Conservation (phyloP, 2,113 vertebrate genomes). For the Anguilla japonica region DNA sequence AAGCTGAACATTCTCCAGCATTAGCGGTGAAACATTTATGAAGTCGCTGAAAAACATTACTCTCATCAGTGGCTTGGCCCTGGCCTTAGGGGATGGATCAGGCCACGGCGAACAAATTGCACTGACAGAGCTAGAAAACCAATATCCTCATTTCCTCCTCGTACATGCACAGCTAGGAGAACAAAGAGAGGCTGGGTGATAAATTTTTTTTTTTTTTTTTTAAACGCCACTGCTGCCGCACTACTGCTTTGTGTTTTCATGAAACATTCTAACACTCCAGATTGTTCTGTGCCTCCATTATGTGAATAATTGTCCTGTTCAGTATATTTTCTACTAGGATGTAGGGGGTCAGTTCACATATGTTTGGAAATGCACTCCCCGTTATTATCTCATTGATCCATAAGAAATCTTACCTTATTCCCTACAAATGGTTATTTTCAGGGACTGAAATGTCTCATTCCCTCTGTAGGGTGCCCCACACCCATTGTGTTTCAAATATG, state of each 20-base stretch:
- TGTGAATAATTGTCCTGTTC: neutral
- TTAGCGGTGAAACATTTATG: conserved; percentile 6
- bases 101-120: neutral
- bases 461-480: neutral
- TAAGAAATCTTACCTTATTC: neutral
- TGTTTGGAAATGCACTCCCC: neutral
- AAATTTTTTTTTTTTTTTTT: too few relatives aligned
- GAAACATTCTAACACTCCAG: neutral
- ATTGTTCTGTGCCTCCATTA: neutral
- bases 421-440: neutral
- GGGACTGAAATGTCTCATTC: neutral
- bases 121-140: conserved; percentile 1
- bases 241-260: neutral
- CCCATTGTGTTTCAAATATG: neutral
- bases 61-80: neutral
- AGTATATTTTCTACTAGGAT: neutral
- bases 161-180: neutral
- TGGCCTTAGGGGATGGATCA: conserved; percentile 4
- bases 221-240: neutral
- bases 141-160: neutral
- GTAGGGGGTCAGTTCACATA: neutral
- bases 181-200: neutral
- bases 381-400: neutral
- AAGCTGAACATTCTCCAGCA: neutral
- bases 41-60: neutral